Percentiles rank a stretch among this genome's conserved stretches.
These are phyloP conservation scores for Agrilus biguttatus DNA, from an alignment of 2,888 invertebrate genomes.

Conservation along the genomic window DNA sequence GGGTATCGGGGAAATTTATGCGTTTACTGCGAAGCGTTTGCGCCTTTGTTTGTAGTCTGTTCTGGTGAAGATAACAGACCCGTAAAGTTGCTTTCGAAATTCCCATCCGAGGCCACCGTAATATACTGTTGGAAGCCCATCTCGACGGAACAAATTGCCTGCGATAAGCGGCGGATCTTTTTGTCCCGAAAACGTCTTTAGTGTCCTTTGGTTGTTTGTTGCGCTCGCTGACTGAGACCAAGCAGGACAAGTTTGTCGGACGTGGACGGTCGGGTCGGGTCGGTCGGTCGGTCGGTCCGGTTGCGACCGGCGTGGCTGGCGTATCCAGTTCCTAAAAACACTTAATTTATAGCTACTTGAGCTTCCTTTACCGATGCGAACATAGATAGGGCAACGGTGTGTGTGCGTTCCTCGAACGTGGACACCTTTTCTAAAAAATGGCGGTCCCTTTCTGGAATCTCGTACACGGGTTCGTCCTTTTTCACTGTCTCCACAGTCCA, in stretches of 20 bases:
- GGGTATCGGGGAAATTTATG: too few species aligned
- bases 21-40: too few species aligned
- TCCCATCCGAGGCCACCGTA: too few species aligned
- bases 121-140: not conserved
- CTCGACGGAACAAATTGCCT: conserved; percentile 16
- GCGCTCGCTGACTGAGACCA: too few species aligned
- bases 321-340: conserved; percentile 19
- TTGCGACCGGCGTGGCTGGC: conserved; percentile 5
- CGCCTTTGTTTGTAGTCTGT: too few species aligned
- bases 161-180: conserved; percentile 18
- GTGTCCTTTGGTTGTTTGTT: conserved; percentile 5
- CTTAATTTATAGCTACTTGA: conserved; percentile 23
- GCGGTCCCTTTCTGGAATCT: conserved; percentile 18
- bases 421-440: conserved; percentile 20
- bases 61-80: too few species aligned
- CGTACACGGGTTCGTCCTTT: conserved; percentile 2
- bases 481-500: not conserved
- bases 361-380: conserved; percentile 15
- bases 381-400: conserved; percentile 7
- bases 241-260: not conserved
- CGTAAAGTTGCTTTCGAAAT: too few species aligned
- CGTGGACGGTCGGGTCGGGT: not conserved
- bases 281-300: conserved; percentile 7
- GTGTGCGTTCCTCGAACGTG: conserved; percentile 16
- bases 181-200: conserved; percentile 11